phyloP scores from a whole-genome alignment of 2,113 vertebrate genomes.

The Sturnira hondurensis region DNA sequence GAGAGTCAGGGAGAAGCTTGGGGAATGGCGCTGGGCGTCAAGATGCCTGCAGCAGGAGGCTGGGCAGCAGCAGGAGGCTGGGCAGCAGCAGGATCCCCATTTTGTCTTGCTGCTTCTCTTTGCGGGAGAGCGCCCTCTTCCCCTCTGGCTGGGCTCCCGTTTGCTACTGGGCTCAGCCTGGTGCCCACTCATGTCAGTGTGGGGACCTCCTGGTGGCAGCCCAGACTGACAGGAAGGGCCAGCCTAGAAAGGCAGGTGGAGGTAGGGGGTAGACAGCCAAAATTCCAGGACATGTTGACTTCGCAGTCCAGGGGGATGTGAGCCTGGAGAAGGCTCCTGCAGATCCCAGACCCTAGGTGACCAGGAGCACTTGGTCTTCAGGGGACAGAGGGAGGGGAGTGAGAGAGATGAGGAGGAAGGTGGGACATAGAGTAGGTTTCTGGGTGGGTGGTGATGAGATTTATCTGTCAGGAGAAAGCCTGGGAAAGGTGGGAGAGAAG shows the following conservation, averaged over 20 bases:
- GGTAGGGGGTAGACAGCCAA: background rate
- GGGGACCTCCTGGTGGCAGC: background rate
- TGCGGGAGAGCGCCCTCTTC: rapidly evolving
- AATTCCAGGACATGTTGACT: background rate
- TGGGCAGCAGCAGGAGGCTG: rapidly evolving
- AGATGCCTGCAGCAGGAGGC: background rate
- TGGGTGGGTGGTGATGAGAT: background rate
- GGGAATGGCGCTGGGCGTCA: rapidly evolving
- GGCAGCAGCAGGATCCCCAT: rapidly evolving
- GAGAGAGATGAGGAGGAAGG: background rate
- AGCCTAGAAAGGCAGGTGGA: background rate
- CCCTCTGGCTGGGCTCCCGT: background rate
- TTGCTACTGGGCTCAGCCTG: background rate
- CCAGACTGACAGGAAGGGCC: background rate
- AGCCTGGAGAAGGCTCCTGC: background rate
- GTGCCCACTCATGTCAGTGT: rapidly evolving
- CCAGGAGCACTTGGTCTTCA: background rate
- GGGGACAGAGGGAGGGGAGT: background rate
- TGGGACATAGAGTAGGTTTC: rapidly evolving
- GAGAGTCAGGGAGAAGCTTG: no score
- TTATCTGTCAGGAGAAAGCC: background rate
- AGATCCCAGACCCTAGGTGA: background rate
- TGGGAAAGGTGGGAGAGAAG: background rate
- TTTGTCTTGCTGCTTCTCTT: background rate
- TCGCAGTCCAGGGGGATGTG: no score